Percentiles rank a stretch among this genome's conserved stretches.
These are phyloP conservation scores for Pseudorectes ferrugineus DNA, from an alignment of 2,113 vertebrate genomes.

Conservation along the genomic window DNA sequence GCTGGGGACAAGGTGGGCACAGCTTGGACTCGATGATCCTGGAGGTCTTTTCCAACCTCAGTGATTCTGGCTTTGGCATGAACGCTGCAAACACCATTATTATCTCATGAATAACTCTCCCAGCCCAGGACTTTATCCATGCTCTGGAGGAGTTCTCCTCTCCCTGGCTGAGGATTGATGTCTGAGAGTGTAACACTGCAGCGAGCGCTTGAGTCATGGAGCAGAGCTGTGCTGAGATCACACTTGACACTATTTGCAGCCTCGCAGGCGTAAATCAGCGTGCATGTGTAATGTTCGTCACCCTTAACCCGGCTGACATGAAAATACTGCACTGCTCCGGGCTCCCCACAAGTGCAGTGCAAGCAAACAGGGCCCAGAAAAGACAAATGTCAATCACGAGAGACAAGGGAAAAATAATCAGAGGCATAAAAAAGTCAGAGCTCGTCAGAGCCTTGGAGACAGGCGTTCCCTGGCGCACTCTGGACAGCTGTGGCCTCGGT, in stretches of 20 bases:
- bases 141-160: neutral
- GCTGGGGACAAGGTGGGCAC: neutral
- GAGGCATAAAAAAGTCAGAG: constrained; percentile 11
- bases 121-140: neutral
- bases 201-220: constrained; percentile 8
- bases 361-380: constrained; percentile 26
- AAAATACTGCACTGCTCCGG: constrained; percentile 28
- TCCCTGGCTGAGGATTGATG: constrained; percentile 34
- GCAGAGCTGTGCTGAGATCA: constrained; percentile 52
- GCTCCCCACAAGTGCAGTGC: constrained; percentile 13
- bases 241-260: constrained; percentile 57
- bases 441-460: neutral
- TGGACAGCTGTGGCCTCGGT: neutral
- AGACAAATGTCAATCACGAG: constrained; percentile 57
- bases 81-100: neutral
- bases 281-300: constrained; percentile 63
- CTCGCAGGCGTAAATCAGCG: constrained; percentile 59
- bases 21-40: neutral
- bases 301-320: constrained; percentile 56
- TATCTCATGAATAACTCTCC: constrained; percentile 24
- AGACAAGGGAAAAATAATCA: neutral
- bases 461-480: neutral
- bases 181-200: neutral
- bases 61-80: neutral
- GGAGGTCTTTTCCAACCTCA: neutral